Base-by-base conservation (phyloP, 2,888 invertebrate genomes). In the Calephelis perditalis region DNA sequence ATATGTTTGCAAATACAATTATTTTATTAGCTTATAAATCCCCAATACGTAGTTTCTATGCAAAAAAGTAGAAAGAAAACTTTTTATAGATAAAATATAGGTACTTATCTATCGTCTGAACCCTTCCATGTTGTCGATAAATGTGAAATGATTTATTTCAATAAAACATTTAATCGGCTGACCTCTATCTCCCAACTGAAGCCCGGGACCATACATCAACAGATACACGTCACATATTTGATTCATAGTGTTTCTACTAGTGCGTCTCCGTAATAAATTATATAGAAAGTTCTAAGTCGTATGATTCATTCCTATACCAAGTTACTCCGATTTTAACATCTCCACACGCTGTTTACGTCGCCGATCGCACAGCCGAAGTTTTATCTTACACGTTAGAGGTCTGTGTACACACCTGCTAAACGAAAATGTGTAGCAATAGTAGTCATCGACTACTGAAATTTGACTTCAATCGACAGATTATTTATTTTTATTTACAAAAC, bases 261-360 rank as follows among this genome's bases (percentile, higher is more conserved):
- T 59, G 62, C 56, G 57, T 62, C 56, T 52, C 58, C 56, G 57
- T 61, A 61, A 66, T 68, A 68, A 66, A 68, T 67, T 61, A 64
- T 57, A 56, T 46, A 49, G 59, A 40, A 65, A 61, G 58, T 66
- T 65, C 58, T 62, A 49, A 49, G 59, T 63, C 62, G 15, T 63
- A 63, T 66, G 63, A 65, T 56, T 66, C 65, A 66, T 58, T 62
- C 62, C 57, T 63, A 65, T 65, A 63, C 62, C 26, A 49, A 49
- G 49, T 49, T 49, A 15, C 49, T 10, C 49, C 15, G 49, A 10
- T 49, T 49, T 49, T 26, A 49, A 49, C 49, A 49, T 60, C 60
- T 62, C 62, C 65, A 57, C 63, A 65, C 60, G 67, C 64, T 66
- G 65, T 66, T 68, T 66, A 64, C 40, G 60, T 55, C 59, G 58